Conservation (phyloP, 2,797 vertebrate species). For the Rhynchonycteris naso region DNA sequence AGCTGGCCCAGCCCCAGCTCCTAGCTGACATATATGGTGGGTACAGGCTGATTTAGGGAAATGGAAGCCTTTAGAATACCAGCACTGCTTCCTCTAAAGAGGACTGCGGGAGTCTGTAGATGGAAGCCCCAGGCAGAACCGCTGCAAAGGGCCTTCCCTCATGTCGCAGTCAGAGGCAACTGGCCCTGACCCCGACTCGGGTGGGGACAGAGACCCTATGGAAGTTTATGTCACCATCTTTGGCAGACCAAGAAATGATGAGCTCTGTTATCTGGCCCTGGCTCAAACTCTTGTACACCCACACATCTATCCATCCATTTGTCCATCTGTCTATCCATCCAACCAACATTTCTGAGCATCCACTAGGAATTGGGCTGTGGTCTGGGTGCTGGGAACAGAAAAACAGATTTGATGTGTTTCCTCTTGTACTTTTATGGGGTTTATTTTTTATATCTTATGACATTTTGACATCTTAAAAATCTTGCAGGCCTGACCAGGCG, state of each 20-base stretch:
- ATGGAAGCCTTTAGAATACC: background rate
- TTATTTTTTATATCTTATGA: background rate
- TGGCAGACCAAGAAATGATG: background rate
- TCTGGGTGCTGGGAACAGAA: background rate
- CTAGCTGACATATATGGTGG: background rate
- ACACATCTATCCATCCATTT: background rate
- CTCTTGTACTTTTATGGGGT: background rate
- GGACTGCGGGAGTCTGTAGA: background rate
- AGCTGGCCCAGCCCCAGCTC: background rate
- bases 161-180: background rate
- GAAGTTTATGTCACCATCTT: background rate
- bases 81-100: background rate
- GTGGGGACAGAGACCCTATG: background rate
- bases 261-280: background rate
- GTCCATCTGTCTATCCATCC: background rate
- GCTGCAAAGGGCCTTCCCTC: background rate
- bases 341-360: background rate
- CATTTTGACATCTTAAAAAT: background rate
- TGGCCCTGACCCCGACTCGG: background rate
- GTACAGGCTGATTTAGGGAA: fast-evolving
- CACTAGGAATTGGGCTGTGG: background rate
- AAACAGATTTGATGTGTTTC: background rate
- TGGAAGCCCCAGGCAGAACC: background rate
- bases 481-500: no score
- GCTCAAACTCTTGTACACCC: background rate